phyloP scores from a whole-genome alignment of 23 tunicate genomes.

The Halocynthia aurantium region DNA sequence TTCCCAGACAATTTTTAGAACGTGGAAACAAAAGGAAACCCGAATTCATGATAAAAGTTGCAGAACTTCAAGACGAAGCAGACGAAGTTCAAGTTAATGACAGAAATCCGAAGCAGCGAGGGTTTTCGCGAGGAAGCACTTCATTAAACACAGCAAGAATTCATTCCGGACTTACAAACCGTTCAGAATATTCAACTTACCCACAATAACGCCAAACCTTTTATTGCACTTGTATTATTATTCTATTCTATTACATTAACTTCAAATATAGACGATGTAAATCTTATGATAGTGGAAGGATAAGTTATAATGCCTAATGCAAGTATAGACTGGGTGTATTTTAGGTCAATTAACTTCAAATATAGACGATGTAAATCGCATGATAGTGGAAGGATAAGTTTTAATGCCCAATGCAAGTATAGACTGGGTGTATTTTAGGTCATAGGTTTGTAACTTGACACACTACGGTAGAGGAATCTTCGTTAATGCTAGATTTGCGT shows the following conservation, averaged over 20 bases:
- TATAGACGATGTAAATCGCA: not conserved
- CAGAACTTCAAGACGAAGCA: constrained; percentile 55
- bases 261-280: not conserved
- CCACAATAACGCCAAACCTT: constrained; percentile 8
- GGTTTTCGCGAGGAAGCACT: constrained; percentile 2
- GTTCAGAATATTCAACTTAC: constrained; percentile 29
- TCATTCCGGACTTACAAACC: constrained; percentile 44
- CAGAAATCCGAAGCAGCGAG: not conserved
- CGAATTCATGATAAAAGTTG: constrained; percentile 80
- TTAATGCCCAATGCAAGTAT: too few species aligned
- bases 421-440: too few species aligned
- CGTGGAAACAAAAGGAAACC: constrained; percentile 54
- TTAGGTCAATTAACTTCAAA: not conserved
- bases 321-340: too few species aligned
- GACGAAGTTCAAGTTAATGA: constrained; percentile 45
- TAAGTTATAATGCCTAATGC: too few species aligned
- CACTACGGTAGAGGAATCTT: too few species aligned
- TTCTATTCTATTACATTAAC: constrained; percentile 1
- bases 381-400: too few species aligned
- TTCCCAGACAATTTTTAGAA: constrained; percentile 75
- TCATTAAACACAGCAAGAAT: constrained; percentile 31
- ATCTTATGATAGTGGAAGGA: too few species aligned
- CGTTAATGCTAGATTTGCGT: too few species aligned
- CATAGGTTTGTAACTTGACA: too few species aligned
- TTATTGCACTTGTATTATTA: not conserved